Conservation (phyloP, 2,797 vertebrate genomes). For the Lemur catta region DNA sequence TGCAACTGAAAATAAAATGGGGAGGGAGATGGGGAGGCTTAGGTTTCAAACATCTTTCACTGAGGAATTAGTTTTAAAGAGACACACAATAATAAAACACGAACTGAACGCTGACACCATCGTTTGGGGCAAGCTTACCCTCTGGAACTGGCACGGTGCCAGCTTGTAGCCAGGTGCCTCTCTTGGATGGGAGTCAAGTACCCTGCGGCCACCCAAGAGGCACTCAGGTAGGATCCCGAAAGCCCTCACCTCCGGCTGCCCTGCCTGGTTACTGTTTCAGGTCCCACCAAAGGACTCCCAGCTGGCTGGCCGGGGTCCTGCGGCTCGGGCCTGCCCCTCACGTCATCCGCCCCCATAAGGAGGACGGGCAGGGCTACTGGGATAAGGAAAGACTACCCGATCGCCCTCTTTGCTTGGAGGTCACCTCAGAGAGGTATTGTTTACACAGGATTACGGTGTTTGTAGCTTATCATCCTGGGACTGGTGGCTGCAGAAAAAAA, state of each 20-base stretch:
- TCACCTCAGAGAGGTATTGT: neutral
- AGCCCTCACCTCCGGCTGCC: conserved; percentile 51
- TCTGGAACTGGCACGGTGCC: conserved; percentile 54
- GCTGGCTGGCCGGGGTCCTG: conserved; percentile 46
- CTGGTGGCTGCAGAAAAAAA: neutral
- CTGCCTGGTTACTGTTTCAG: conserved; percentile 19
- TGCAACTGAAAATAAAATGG: conserved; percentile 16
- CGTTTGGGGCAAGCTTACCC: conserved; percentile 40
- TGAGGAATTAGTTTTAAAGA: conserved; percentile 72
- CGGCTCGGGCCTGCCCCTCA: neutral
- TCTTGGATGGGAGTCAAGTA: conserved; percentile 68
- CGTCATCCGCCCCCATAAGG: neutral
- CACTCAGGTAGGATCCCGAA: conserved; percentile 42
- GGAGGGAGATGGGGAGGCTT: conserved; percentile 39
- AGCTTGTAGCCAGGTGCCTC: conserved; percentile 69
- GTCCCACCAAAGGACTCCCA: conserved; percentile 35
- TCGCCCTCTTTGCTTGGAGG: neutral
- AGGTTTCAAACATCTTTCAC: conserved; percentile 73
- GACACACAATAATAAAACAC: conserved; percentile 43
- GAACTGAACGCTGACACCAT: conserved; percentile 42
- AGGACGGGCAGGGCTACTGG: neutral
- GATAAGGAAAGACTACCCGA: neutral
- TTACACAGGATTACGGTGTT: neutral
- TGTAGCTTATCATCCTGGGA: neutral
- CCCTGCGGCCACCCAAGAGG: conserved; percentile 69